Percentiles rank a stretch among this genome's conserved stretches.
These are phyloP conservation scores for Conus ventricosus DNA, from an alignment of 1,140 invertebrate species.

Conservation along the genomic window DNA sequence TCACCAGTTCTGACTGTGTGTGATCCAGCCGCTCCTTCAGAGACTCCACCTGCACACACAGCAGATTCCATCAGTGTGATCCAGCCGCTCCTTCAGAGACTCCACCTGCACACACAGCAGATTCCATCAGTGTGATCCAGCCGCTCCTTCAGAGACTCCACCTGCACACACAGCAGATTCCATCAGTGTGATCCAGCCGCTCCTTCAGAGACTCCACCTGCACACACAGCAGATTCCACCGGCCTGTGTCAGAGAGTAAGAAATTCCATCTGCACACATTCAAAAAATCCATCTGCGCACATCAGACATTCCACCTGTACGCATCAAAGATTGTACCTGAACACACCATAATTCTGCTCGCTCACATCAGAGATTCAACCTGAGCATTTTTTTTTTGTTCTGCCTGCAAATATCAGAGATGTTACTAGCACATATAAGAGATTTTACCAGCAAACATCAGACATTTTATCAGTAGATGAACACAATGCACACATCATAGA, in stretches of 20 bases:
- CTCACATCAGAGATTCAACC: too few relatives aligned
- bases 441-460: too few relatives aligned
- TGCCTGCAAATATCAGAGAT: too few relatives aligned
- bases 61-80: conserved; percentile 74
- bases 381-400: too few relatives aligned
- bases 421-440: too few relatives aligned
- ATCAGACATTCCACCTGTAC: not conserved
- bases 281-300: not conserved
- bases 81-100: conserved; percentile 76
- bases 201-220: conserved; percentile 77
- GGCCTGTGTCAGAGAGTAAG: not conserved
- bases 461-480: too few relatives aligned
- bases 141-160: conserved; percentile 76
- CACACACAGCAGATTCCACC: not conserved
- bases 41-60: conserved; percentile 73
- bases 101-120: conserved; percentile 71
- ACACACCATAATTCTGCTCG: too few relatives aligned
- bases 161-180: conserved; percentile 60
- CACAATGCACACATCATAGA: too few relatives aligned
- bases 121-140: conserved; percentile 75
- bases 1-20: conserved; percentile 77
- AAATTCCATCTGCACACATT: too few relatives aligned
- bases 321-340: too few relatives aligned
- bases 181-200: conserved; percentile 78
- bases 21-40: conserved; percentile 77